These are phyloP conservation scores for Drosophila kepulauana DNA, from an alignment of 1,140 invertebrate genomes.

Conservation along the genomic window DNA sequence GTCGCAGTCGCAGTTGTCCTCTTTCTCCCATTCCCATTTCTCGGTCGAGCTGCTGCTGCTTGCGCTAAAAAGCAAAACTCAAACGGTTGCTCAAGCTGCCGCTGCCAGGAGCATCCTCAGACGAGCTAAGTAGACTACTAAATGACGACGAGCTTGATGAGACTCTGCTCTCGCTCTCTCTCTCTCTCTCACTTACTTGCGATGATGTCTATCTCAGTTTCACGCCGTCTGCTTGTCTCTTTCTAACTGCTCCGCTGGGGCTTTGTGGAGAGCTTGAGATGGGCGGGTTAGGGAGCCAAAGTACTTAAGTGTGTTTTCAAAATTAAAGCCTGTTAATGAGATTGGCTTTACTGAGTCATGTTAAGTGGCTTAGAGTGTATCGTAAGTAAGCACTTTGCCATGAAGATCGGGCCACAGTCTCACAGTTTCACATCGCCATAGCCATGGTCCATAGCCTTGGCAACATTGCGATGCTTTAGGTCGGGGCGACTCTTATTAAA, in stretches of 20 bases:
- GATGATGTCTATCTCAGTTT: background rate
- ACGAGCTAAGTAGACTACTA: conserved; percentile 83
- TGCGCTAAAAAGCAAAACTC: conserved; percentile 62
- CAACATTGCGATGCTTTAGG: conserved; percentile 1
- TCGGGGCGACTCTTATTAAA: conserved; percentile 64
- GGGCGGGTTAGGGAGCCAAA: conserved; percentile 21
- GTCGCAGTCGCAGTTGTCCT: conserved; percentile 5
- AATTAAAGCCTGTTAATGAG: conserved; percentile 83
- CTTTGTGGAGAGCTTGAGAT: background rate
- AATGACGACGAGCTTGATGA: conserved; percentile 70
- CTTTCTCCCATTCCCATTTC: background rate
- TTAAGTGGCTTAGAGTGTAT: conserved; percentile 81
- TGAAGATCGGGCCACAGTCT: conserved; percentile 35
- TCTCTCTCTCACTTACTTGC: background rate
- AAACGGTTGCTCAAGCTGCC: conserved; percentile 71
- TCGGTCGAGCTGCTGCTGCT: conserved; percentile 7
- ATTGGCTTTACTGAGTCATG: conserved; percentile 82
- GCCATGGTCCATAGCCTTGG: background rate
- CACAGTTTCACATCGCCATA: background rate
- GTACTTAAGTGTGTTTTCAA: conserved; percentile 81
- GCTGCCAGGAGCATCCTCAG: conserved; percentile 69
- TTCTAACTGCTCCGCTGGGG: conserved; percentile 1
- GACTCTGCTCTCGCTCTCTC: conserved; percentile 23
- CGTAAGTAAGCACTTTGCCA: conserved; percentile 75
- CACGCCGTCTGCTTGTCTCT: background rate